These are phyloP conservation scores for Protobothrops flavoviridis DNA, from an alignment of 2,113 vertebrate species.

Conservation along the genomic window DNA sequence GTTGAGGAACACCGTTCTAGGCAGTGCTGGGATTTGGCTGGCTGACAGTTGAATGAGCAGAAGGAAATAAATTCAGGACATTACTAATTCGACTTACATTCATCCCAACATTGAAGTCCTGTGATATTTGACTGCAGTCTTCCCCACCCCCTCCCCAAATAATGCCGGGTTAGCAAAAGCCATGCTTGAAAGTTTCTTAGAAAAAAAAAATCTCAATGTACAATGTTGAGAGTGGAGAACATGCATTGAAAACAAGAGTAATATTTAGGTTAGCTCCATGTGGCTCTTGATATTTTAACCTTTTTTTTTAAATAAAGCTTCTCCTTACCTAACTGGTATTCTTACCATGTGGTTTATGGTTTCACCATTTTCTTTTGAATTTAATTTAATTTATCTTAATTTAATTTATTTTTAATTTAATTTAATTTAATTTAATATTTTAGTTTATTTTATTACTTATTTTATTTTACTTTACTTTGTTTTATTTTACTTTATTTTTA, in stretches of 20 bases:
- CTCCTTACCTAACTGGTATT: not conserved
- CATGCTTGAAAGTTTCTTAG: not conserved
- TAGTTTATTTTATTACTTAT: too few species aligned
- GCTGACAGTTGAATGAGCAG: not conserved
- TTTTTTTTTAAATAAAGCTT: not conserved
- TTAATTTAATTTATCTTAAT: too few species aligned
- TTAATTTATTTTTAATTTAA: too few species aligned
- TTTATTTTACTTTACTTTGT: too few species aligned
- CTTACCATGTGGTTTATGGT: not conserved
- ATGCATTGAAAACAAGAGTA: not conserved
- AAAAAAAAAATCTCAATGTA: not conserved
- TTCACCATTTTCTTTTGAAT: not conserved
- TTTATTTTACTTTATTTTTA: too few species aligned
- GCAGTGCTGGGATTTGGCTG: not conserved
- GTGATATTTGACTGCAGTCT: not conserved
- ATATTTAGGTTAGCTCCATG: not conserved
- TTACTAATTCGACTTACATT: not conserved
- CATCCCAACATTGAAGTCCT: not conserved
- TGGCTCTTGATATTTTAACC: not conserved
- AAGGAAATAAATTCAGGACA: not conserved
- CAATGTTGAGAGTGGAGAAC: not conserved
- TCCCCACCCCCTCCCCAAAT: too few species aligned
- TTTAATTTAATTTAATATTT: too few species aligned
- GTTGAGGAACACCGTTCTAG: not conserved
- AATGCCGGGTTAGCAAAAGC: not conserved